phyloP scores from a whole-genome alignment of 2,888 invertebrate genomes.

The Tenodera sinensis region DNA sequence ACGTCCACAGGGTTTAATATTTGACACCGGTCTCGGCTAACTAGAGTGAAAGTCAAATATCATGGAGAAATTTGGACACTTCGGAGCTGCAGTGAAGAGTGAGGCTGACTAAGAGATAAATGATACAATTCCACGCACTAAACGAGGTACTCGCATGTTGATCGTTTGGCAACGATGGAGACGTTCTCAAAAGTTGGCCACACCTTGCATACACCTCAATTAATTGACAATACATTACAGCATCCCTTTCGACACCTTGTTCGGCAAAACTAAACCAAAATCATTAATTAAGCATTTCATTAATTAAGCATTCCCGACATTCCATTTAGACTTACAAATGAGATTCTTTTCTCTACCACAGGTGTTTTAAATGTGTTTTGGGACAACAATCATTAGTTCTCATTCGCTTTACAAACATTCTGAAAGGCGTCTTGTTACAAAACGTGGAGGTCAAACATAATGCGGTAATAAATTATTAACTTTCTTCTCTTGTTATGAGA shows the following conservation, averaged over 20 bases:
- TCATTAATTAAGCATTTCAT: not conserved
- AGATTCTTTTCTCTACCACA: not conserved
- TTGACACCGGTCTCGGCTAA: too few relatives aligned
- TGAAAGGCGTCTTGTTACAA: not conserved
- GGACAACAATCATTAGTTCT: not conserved
- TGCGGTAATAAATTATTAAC: not conserved
- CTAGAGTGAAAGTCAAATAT: not conserved
- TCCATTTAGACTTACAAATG: not conserved
- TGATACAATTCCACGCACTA: not conserved
- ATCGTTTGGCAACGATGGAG: not conserved
- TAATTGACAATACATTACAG: not conserved
- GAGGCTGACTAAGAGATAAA: not conserved
- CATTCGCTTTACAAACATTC: not conserved
- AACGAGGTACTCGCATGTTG: not conserved
- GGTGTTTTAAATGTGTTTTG: not conserved
- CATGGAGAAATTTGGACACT: not conserved
- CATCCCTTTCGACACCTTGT: not conserved
- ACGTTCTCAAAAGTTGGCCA: not conserved
- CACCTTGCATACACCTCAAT: not conserved
- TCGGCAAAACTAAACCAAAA: not conserved
- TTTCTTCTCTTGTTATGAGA: not conserved
- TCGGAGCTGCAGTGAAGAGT: not conserved
- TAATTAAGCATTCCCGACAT: not conserved
- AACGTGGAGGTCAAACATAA: not conserved
- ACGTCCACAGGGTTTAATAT: too few relatives aligned